Base-by-base conservation (phyloP, 2,888 invertebrate species). In the Platycnemis pennipes region DNA sequence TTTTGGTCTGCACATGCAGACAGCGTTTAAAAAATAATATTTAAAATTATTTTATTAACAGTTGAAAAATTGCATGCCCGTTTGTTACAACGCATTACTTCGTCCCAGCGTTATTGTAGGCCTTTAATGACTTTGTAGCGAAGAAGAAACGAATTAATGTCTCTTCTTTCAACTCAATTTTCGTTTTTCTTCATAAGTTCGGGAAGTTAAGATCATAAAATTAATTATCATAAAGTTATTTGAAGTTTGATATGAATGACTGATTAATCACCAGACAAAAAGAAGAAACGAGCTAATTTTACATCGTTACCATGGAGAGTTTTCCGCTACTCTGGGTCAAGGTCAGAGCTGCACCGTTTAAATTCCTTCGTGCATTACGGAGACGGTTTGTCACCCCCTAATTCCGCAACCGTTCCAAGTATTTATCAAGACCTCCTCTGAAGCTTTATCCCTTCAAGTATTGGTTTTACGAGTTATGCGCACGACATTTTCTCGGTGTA, bases 311-410 rank as follows among this genome's bases (percentile, higher is more conserved):
- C 77, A 77, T 31, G 37, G 77, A 2, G 31, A 77, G 37, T 37
- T 77, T 77, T 77, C 37, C 77, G 37, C 13, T 37, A 77, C 77
- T 77, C n/a, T 77, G 77, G 77, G 77, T 77, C 77, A 77, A 77
- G 77, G 77, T 77, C 77, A 77, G 11, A n/a, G 37, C 77, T n/a
- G 77, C n/a, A 77, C 22, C 16, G 77, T 37, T 37, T 5, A 77
- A 77, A 77, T 77, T 77, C 37, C 37, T 37, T 77, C 77, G 77
- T 77, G 77, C 77, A 77, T 37, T 77, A 37, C 77, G 77, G 77
- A 77, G 37, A 8, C 7, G 8, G 77, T n/a, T 37, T 37, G 31
- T 37, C 77, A 4, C 31, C 69, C 69, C 37, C 13, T 31, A 77
- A 37, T n/a, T 5, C 63, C 63, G 22, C 26, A 26, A 26, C 7